Conservation (phyloP, 2,797 vertebrate species). For the Hozukius guyotensis region DNA sequence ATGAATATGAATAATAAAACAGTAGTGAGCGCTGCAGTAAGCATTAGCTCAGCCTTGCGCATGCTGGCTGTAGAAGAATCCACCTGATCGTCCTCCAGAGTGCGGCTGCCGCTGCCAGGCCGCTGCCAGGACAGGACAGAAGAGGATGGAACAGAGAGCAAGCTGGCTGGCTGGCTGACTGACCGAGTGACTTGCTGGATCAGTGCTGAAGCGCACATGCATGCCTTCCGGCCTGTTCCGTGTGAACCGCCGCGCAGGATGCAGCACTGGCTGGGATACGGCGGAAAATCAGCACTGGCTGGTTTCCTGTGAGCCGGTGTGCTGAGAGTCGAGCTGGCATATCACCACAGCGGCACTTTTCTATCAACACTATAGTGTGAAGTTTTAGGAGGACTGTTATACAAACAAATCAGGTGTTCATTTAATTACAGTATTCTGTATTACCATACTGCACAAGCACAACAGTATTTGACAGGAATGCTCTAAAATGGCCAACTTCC, state of each 20-base stretch:
- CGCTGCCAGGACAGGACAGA: constrained; percentile 38
- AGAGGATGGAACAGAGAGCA: constrained; percentile 41
- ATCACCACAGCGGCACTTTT: constrained; percentile 26
- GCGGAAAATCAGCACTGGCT: constrained; percentile 74
- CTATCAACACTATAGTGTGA: constrained; percentile 9
- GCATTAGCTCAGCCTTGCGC: constrained; percentile 47
- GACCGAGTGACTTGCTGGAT: constrained; percentile 52
- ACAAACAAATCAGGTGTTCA: background rate
- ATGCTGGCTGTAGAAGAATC: constrained; percentile 44
- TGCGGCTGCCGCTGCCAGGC: constrained; percentile 38
- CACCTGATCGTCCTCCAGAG: constrained; percentile 59
- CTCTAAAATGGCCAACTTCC: background rate
- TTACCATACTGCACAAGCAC: background rate
- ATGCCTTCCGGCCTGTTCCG: constrained; percentile 75
- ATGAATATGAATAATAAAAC: constrained; percentile 68
- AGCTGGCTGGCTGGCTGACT: constrained; percentile 1
- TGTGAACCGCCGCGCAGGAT: constrained; percentile 78
- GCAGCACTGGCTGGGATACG: constrained; percentile 61
- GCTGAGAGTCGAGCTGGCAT: constrained; percentile 35
- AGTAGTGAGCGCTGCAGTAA: constrained; percentile 45
- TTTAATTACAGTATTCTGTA: background rate
- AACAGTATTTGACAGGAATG: background rate
- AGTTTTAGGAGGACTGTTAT: background rate
- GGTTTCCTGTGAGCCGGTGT: constrained; percentile 74
- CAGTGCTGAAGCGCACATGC: constrained; percentile 62